Percentiles rank a stretch among this genome's conserved stretches.
Conservation (phyloP, 2,888 invertebrate species). For the Trissolcus brochymenae region DNA sequence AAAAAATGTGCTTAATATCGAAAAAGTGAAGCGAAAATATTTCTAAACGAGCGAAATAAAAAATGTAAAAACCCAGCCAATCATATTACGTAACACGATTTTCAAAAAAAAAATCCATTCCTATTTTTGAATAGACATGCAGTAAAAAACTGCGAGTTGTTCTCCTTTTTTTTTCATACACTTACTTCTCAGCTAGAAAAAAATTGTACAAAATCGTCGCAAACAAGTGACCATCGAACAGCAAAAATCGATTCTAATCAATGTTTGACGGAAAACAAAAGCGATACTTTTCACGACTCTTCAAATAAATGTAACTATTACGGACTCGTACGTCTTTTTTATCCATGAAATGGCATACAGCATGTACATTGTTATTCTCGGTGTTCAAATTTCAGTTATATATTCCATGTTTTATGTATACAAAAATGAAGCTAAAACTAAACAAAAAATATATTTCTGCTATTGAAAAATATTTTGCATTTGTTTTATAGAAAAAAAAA, state of each 20-base stretch:
- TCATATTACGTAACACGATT: neutral
- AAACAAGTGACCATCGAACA: slow-evolving; percentile 8
- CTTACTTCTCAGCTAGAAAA: slow-evolving; percentile 1
- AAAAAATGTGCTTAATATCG: too few species aligned
- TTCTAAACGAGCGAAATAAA: neutral
- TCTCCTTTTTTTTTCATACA: neutral
- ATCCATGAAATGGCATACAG: slow-evolving; percentile 3
- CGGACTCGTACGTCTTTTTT: neutral
- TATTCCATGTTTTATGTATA: neutral
- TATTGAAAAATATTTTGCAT: neutral
- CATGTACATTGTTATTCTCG: neutral
- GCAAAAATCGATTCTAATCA: slow-evolving; percentile 18
- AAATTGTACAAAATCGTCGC: slow-evolving; percentile 13
- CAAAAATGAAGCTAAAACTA: neutral
- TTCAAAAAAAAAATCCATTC: neutral
- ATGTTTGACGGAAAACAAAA: slow-evolving; percentile 27
- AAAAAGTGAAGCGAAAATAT: neutral
- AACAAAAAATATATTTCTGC: neutral
- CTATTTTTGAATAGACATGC: too few species aligned
- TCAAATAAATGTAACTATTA: slow-evolving; percentile 8
- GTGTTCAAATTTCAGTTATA: neutral
- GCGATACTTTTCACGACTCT: slow-evolving; percentile 9
- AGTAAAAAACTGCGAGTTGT: neutral
- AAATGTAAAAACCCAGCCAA: neutral
- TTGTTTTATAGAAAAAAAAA: neutral